Conservation (phyloP, 2,797 vertebrate species). For the Falco peregrinus region DNA sequence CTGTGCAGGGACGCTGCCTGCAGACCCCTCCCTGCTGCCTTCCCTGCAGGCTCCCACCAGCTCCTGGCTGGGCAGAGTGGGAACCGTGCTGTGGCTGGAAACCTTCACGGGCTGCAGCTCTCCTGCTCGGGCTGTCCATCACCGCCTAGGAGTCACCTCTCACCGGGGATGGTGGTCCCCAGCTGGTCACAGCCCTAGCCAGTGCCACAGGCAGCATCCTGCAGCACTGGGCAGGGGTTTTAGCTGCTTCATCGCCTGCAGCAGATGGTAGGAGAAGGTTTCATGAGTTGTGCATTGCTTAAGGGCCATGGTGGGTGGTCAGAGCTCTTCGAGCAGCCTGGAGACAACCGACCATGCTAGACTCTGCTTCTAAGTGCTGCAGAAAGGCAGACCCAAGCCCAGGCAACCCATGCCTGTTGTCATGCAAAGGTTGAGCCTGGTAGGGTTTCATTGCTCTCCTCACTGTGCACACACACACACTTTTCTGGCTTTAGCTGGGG, state of each 20-base stretch:
- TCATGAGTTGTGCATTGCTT: background rate
- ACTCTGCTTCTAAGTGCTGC: background rate
- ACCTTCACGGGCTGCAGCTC: background rate
- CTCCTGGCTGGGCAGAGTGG: background rate
- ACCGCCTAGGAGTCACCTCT: background rate
- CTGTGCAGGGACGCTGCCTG: background rate
- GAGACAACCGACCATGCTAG: background rate
- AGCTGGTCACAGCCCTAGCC: background rate
- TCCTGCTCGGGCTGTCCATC: background rate
- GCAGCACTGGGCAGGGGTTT: background rate
- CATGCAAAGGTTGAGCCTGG: background rate
- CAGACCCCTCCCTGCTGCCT: background rate
- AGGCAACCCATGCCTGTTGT: background rate
- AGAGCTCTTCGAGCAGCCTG: background rate
- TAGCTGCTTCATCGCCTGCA: background rate
- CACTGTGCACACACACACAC: background rate
- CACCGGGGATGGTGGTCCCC: background rate
- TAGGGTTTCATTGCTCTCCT: background rate
- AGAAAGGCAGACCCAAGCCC: background rate
- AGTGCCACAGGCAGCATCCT: fast-evolving
- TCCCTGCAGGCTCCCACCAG: background rate
- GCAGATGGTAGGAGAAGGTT: background rate
- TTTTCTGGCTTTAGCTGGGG: background rate
- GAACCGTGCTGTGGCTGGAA: background rate
- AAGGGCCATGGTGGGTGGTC: background rate